Percentiles rank a stretch among this genome's conserved stretches.
phyloP scores from a whole-genome alignment of 2,797 vertebrate species.

The Tinamus major region DNA sequence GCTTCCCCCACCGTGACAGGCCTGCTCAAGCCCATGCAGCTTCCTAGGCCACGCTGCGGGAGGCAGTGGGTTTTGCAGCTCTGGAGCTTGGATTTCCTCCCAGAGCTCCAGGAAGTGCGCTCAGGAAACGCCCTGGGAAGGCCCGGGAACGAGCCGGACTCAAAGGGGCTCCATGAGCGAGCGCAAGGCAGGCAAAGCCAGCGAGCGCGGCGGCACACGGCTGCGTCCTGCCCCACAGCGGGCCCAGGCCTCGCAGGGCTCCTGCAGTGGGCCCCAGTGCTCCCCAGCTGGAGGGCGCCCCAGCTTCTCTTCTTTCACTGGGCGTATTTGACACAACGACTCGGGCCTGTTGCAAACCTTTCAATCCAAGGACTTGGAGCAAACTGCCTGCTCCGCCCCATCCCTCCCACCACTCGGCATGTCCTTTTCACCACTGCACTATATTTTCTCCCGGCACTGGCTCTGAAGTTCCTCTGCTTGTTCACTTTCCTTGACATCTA shows the following conservation, averaged over 20 bases:
- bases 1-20: not conserved
- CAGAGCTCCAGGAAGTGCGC: not conserved
- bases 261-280: fast-evolving
- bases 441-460: not conserved
- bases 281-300: fast-evolving
- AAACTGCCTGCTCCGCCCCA: not conserved
- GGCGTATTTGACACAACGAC: fast-evolving
- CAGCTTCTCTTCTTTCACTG: fast-evolving
- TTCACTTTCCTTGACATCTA: fast-evolving
- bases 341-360: fast-evolving
- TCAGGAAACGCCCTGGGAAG: not conserved
- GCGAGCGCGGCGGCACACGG: fast-evolving
- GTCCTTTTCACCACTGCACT: not conserved
- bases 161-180: not conserved
- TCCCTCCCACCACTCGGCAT: fast-evolving
- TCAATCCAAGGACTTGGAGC: not conserved
- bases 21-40: not conserved
- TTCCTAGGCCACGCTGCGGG: not conserved
- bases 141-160: not conserved
- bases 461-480: no score
- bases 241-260: not conserved
- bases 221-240: fast-evolving
- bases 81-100: not conserved
- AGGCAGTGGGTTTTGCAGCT: not conserved
- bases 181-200: not conserved